Evolutionary conservation across 2,113 vertebrate species (phyloP).

Genomic region (Mus spicilegus): DNA sequence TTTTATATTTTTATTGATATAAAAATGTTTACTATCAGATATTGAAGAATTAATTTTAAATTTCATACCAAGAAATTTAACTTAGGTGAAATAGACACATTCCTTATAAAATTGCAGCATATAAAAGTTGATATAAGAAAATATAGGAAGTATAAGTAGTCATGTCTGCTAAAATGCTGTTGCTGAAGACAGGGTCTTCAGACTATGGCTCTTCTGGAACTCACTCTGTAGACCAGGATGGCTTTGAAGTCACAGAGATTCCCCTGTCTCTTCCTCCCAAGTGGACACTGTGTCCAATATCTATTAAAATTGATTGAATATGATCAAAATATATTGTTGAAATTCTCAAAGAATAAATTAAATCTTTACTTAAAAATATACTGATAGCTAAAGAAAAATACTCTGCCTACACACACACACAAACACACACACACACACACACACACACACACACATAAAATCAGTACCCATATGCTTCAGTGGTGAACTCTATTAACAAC

Average conservation of each 20-base stretch:
- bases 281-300: neutral
- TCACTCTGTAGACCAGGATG: neutral
- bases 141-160: conserved; percentile 1
- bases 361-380: neutral
- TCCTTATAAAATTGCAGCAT: neutral
- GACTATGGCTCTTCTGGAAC: neutral
- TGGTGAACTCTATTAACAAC: neutral
- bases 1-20: neutral
- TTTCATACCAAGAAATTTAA: neutral
- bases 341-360: neutral
- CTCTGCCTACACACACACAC: neutral
- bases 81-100: neutral
- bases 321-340: neutral
- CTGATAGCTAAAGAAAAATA: neutral
- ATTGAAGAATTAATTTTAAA: conserved; percentile 2
- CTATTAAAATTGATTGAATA: neutral
- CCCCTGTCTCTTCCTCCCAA: neutral
- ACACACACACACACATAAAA: neutral
- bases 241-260: neutral
- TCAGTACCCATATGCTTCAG: neutral
- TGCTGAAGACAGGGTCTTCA: neutral
- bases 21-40: neutral
- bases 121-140: neutral
- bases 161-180: neutral
- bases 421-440: neutral